A percentile compares a stretch with the other conserved stretches of the same genome.
These are phyloP conservation scores for Ciconia maguari DNA, from an alignment of 2,113 vertebrate genomes.

Conservation along the genomic window DNA sequence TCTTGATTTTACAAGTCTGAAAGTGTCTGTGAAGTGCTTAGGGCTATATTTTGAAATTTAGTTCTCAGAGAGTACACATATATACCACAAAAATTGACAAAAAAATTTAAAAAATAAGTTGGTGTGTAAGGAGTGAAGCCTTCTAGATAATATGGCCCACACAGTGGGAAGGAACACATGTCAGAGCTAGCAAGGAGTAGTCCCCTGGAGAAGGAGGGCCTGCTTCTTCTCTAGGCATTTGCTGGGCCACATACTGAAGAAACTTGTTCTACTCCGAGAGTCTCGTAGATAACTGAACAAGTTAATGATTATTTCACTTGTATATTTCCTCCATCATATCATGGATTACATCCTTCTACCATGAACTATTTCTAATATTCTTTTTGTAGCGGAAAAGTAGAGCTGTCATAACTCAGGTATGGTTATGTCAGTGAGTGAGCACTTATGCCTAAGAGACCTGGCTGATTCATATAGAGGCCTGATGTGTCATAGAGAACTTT, in stretches of 20 bases:
- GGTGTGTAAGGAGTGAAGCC: not conserved
- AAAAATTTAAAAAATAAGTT: not conserved
- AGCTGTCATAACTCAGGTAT: not conserved
- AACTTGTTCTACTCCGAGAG: not conserved
- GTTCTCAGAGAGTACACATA: not conserved
- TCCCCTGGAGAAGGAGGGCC: not conserved
- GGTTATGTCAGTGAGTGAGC: not conserved
- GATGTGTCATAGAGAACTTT: not conserved
- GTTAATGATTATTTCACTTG: not conserved
- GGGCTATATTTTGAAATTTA: not conserved
- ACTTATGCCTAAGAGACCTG: not conserved
- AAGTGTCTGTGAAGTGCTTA: not conserved
- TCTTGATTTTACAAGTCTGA: not conserved
- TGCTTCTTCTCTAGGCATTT: not conserved
- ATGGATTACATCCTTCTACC: not conserved
- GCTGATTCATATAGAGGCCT: not conserved
- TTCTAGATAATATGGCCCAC: not conserved
- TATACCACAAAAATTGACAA: not conserved
- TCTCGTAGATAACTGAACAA: not conserved
- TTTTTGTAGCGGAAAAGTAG: not conserved
- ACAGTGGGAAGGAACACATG: not conserved
- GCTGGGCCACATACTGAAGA: not conserved
- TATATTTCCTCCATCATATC: not conserved
- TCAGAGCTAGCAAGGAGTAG: not conserved
- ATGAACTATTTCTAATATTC: not conserved